Conservation (phyloP, 2,888 invertebrate genomes). For the Polietes domitor region DNA sequence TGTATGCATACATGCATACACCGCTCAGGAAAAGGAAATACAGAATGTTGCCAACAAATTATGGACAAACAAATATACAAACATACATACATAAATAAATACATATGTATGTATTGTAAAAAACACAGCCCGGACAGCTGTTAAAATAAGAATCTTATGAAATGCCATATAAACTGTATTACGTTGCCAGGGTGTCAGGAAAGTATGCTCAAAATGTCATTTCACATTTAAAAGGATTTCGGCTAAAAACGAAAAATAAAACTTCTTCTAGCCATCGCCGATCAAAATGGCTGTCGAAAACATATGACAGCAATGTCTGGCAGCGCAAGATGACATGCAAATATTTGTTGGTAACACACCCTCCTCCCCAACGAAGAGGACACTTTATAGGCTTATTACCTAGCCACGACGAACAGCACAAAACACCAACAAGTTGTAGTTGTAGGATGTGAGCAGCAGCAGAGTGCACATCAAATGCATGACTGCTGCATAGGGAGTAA, state of each 20-base stretch:
- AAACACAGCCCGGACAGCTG: constrained; percentile 1
- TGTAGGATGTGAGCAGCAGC: background rate
- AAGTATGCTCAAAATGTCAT: background rate
- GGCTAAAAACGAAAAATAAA: background rate
- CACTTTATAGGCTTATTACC: background rate
- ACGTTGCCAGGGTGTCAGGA: background rate
- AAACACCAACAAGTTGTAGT: background rate
- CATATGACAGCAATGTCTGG: constrained; percentile 12
- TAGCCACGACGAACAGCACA: background rate
- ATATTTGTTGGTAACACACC: constrained; percentile 2
- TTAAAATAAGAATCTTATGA: background rate
- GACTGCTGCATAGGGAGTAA: constrained; percentile 15
- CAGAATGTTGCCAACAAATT: constrained; percentile 1
- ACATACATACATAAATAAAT: no score
- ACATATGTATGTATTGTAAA: background rate
- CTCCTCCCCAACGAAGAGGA: background rate
- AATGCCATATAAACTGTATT: constrained; percentile 6
- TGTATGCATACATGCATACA: background rate
- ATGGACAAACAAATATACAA: background rate
- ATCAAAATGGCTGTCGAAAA: background rate
- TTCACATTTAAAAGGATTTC: background rate
- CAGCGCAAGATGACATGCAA: constrained; percentile 14
- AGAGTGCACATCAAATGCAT: background rate
- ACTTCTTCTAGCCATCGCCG: background rate
- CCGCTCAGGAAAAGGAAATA: background rate